Evolutionary conservation across 2,797 vertebrate species (phyloP), one percentile per base, ranked within the genome.

Genomic region (Echiichthys vipera): DNA sequence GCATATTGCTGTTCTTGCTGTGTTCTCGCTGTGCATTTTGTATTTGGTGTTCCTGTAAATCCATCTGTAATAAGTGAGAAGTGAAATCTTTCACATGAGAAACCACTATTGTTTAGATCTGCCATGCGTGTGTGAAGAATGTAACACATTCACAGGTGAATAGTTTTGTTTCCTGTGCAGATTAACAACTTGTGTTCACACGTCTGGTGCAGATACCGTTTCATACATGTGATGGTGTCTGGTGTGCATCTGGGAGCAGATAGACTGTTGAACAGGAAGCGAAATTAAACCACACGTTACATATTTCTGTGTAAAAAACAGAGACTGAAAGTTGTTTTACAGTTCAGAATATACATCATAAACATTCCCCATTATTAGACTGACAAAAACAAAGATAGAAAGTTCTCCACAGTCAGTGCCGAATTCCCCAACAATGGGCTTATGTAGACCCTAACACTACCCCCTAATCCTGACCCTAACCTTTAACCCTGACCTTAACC

Each of bases 241-340:
- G 27, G 42, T 5, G 32, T 37, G 43, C 56, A 7, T 65, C 43
- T 53, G 20, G 47, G 13, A 55, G 62, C 54, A 47, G 32, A 68
- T 24, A 22, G 32, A 22, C 15, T 17, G 42, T 39, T 4, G 22
- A 78, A 72, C 78, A 86, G 84, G 79, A 86, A 83, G 50, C 39
- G 65, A 20, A 80, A 65, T 58, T 34, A 37, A 74, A 86, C 71
- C 68, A 77, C 78, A 83, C 0, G n/a, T 66, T 37, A 63, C 58
- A 34, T 30, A 11, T 57, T 12, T 30, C 4, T 13, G 13, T 14
- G 24, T 42, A 27, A 51, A 66, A 57, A 64, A n/a, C 42, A 40
- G 12, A 22, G 10, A 5, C 22, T 65, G 42, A 14, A 61, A 32
- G 47, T 17, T 43, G 24, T 34, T 37, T 62, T 30, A 51, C 47